Percentiles rank a stretch among this genome's conserved stretches.
Conservation (phyloP, 2,888 invertebrate genomes). For the Augiades crinisus region DNA sequence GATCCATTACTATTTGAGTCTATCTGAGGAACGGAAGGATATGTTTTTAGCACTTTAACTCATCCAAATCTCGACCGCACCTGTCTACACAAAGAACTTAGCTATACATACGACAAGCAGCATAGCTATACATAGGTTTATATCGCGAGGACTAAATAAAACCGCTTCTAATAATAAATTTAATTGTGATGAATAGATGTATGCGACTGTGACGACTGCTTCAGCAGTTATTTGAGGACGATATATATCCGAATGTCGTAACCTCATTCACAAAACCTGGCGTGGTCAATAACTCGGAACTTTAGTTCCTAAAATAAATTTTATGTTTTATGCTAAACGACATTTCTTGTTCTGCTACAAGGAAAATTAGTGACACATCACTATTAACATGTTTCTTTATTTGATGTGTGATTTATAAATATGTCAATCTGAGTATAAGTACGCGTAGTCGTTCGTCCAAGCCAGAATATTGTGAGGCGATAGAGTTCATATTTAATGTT, state of each 20-base stretch:
- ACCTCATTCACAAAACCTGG: constrained; percentile 1
- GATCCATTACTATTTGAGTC: too few relatives aligned
- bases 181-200: constrained; percentile 1
- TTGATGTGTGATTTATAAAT: too few relatives aligned
- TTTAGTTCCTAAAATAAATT: constrained; percentile 1
- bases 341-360: neutral
- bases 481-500: too few relatives aligned
- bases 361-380: neutral
- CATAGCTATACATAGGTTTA: too few relatives aligned
- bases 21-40: too few relatives aligned
- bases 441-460: too few relatives aligned
- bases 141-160: neutral
- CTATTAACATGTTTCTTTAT: neutral
- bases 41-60: too few relatives aligned
- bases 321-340: neutral
- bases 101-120: too few relatives aligned
- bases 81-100: too few relatives aligned
- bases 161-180: neutral
- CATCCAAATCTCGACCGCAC: too few relatives aligned
- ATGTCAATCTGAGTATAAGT: too few relatives aligned
- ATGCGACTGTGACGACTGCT: neutral
- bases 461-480: too few relatives aligned
- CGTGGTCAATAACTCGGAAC: neutral
- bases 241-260: constrained; percentile 3
- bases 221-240: neutral